A percentile compares a stretch with the other conserved stretches of the same genome.
Conservation (phyloP, 1,140 invertebrate genomes). For the Drosophila kepulauana region DNA sequence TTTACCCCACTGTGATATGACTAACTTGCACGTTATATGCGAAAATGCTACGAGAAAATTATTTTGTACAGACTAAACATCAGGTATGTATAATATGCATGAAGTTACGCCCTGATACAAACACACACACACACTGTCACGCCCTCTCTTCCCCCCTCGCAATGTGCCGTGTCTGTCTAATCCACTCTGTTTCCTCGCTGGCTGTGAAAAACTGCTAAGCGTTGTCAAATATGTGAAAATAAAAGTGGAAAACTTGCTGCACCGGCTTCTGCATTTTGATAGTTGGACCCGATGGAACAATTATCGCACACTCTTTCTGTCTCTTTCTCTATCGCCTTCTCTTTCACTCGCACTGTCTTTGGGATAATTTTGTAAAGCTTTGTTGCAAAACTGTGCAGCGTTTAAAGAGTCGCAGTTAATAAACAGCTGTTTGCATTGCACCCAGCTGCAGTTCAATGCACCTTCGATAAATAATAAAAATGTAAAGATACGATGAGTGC, state of each 20-base stretch:
- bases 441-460: constrained; percentile 57
- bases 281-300: constrained; percentile 42
- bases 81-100: constrained; percentile 30
- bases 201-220: constrained; percentile 31
- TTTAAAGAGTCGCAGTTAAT: constrained; percentile 57
- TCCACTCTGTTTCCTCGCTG: no score
- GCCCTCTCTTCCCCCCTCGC: background rate
- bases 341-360: background rate
- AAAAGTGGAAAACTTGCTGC: constrained; percentile 50
- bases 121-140: no score
- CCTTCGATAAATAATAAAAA: constrained; percentile 61
- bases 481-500: background rate
- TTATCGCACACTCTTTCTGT: constrained; percentile 21
- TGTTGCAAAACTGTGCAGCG: constrained; percentile 24
- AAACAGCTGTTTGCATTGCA: background rate
- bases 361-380: background rate
- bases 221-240: constrained; percentile 53
- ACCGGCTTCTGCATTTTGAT: constrained; percentile 32
- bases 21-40: background rate
- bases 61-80: constrained; percentile 31
- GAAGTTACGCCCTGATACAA: constrained; percentile 7
- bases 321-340: background rate
- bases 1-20: constrained; percentile 19
- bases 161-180: background rate
- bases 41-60: constrained; percentile 17